Base-by-base conservation (phyloP, 2,888 invertebrate species). In the Cetonia aurata region DNA sequence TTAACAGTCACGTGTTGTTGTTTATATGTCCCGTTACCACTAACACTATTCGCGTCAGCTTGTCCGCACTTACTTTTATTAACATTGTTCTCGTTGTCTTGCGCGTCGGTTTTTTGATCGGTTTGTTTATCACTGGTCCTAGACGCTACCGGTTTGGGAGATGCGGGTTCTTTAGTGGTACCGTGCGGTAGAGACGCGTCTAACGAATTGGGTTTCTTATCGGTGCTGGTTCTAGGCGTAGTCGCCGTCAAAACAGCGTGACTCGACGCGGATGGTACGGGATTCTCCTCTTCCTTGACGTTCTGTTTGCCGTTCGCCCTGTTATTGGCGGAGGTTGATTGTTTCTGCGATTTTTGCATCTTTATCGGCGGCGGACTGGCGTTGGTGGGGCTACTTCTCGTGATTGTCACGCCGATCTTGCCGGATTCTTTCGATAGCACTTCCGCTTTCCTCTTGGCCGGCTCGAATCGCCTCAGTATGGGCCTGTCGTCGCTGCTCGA, bases 321-420 rank as follows among this genome's bases (percentile, higher is more conserved):
- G 50, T 13, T 80, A 80, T n/a, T 81, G 80, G 59, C 81, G 79
- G 59, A 79, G 76, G 70, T 41, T 6, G 44, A 56, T 25, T 81
- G 83, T 59, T 79, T 73, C 6, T 76, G 74, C 13, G 57, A 41
- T 75, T 86, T 86, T 48, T 85, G 85, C 31, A 86, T 85, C 81
- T 88, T 88, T 55, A 81, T 82, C 13, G 86, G 85, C 3, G 88
- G 87, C 46, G 89, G 87, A 72, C 84, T 84, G 13, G 85, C 83
- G 73, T 85, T 86, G 70, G 84, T 86, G 1, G 88, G 86, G 80
- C 87, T 86, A 76, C 88, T 88, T 71, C 93, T 94, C 55, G 95
- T 95, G 75, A 96, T 96, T 65, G 95, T 95, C 59, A 96, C 95
- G 57, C 96, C 96, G 77, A 95, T 95, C 85, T 95, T 95, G 4